phyloP scores from a whole-genome alignment of 2,797 vertebrate genomes.

The Eidolon dupreanum region DNA sequence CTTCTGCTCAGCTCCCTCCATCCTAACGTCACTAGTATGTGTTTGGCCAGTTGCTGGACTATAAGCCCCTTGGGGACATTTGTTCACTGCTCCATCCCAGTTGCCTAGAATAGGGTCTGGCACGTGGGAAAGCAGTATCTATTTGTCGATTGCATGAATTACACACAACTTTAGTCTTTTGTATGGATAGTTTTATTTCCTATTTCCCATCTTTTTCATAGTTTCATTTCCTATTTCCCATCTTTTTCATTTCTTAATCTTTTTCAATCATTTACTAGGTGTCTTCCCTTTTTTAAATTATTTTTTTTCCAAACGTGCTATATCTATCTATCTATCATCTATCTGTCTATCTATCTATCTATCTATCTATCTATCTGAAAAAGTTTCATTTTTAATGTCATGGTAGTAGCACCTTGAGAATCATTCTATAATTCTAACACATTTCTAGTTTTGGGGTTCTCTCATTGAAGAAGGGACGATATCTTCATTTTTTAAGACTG shows the following conservation, averaged over 20 bases:
- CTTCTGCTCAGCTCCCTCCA: rapidly evolving
- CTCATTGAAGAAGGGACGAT: neutral
- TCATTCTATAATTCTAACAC: neutral
- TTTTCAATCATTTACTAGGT: neutral
- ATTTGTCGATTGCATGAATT: neutral
- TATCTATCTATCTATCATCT: too few relatives aligned
- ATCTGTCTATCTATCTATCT: too few relatives aligned
- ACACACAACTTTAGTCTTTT: neutral
- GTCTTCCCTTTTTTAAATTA: neutral
- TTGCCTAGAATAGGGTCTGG: neutral
- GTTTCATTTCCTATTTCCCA: neutral
- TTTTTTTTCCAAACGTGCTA: neutral
- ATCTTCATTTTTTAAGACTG: neutral
- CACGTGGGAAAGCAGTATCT: rapidly evolving
- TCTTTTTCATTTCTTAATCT: neutral
- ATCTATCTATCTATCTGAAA: too few relatives aligned
- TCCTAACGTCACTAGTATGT: rapidly evolving
- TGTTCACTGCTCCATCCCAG: rapidly evolving
- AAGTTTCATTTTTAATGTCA: neutral
- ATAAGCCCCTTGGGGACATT: rapidly evolving
- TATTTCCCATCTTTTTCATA: too few relatives aligned
- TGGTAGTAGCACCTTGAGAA: neutral
- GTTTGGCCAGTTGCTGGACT: neutral
- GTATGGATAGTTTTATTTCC: neutral
- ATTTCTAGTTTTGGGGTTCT: neutral